phyloP scores from a whole-genome alignment of 1,140 invertebrate species.

The Micrasema longulum region DNA sequence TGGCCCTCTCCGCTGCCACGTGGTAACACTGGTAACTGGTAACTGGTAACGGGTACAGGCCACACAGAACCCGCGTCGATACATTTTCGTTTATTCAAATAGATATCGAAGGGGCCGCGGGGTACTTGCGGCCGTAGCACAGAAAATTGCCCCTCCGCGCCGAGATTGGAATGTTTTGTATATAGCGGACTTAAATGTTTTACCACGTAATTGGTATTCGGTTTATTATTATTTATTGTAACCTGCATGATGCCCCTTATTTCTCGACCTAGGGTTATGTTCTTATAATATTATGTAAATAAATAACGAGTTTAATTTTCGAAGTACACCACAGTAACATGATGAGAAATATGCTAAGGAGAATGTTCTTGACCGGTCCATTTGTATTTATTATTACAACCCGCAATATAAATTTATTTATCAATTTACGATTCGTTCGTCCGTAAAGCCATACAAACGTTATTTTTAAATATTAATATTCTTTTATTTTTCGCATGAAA shows the following conservation, averaged over 20 bases:
- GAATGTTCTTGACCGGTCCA: too few species aligned
- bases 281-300: too few species aligned
- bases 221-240: background rate
- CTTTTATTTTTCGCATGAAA: too few species aligned
- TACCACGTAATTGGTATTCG: background rate
- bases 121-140: slow-evolving; percentile 1
- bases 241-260: background rate
- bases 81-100: slow-evolving; percentile 37
- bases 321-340: too few species aligned
- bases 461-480: too few species aligned
- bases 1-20: slow-evolving; percentile 1
- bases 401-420: too few species aligned
- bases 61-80: slow-evolving; percentile 21
- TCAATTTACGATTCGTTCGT: too few species aligned
- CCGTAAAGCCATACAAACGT: too few species aligned
- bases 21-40: background rate
- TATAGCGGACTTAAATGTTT: background rate
- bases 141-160: slow-evolving; percentile 9
- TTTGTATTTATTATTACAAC: too few species aligned
- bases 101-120: slow-evolving; percentile 26
- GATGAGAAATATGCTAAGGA: too few species aligned
- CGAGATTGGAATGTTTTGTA: slow-evolving; percentile 3
- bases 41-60: background rate
- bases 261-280: background rate
- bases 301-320: too few species aligned